phyloP scores from a whole-genome alignment of 1,140 invertebrate genomes.

The Tribolium madens region DNA sequence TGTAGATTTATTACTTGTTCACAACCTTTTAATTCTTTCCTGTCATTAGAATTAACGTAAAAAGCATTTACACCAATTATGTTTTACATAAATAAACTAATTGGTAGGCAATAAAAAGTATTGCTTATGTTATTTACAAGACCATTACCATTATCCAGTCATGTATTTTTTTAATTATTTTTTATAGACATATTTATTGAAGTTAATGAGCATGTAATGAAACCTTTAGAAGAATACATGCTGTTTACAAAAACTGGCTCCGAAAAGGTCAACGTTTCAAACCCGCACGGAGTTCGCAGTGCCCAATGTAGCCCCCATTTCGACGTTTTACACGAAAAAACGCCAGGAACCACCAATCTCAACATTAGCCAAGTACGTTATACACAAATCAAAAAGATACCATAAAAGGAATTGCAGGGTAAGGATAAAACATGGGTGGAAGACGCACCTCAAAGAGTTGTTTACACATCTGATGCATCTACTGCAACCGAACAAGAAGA shows the following conservation, averaged over 20 bases:
- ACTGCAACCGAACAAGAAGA: slow-evolving; percentile 81
- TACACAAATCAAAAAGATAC: slow-evolving; percentile 8
- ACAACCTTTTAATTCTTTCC: no score
- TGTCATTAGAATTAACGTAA: no score
- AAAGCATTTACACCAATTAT: no score
- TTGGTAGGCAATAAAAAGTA: no score
- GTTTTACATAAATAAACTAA: no score
- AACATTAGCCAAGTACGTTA: slow-evolving; percentile 75
- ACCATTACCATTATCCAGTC: not conserved
- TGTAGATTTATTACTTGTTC: no score
- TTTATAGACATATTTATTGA: slow-evolving; percentile 84
- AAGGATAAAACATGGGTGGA: slow-evolving; percentile 83
- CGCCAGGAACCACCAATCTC: slow-evolving; percentile 71
- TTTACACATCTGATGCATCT: slow-evolving; percentile 80
- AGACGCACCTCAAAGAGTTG: slow-evolving; percentile 79
- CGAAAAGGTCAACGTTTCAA: slow-evolving; percentile 84
- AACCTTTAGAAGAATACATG: slow-evolving; percentile 90
- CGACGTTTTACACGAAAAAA: slow-evolving; percentile 72
- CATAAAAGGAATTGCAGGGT: slow-evolving; percentile 67
- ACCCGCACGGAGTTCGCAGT: slow-evolving; percentile 84
- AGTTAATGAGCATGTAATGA: slow-evolving; percentile 83
- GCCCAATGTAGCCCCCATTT: slow-evolving; percentile 84
- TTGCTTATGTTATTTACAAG: no score
- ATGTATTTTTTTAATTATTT: slow-evolving; percentile 47
- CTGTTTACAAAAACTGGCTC: slow-evolving; percentile 83